phyloP scores from a whole-genome alignment of 2,113 vertebrate species.

The Cyphomyrus discorhynchus region DNA sequence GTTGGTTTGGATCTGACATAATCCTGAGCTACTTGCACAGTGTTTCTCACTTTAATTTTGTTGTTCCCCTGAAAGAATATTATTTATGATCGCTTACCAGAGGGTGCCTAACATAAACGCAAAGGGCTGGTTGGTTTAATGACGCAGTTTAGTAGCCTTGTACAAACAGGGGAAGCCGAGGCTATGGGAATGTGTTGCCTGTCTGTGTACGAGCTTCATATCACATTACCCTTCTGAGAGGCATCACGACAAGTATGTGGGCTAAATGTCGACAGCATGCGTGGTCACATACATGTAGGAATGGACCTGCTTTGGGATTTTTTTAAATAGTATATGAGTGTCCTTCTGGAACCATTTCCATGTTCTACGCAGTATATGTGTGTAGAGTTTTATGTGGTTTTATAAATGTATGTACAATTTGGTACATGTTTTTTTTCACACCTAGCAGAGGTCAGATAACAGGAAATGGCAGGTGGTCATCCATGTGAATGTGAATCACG shows the following conservation, averaged over 20 bases:
- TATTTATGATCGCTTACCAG: neutral
- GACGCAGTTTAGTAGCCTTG: neutral
- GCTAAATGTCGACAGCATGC: neutral
- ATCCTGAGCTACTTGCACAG: neutral
- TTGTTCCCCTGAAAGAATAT: neutral
- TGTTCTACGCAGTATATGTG: neutral
- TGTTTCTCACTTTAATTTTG: neutral
- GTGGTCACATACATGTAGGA: neutral
- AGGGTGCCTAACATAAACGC: neutral
- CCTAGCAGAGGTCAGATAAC: constrained; percentile 11
- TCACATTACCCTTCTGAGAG: neutral
- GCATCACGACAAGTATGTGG: neutral
- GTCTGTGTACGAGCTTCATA: neutral
- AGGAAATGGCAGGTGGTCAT: constrained; percentile 42
- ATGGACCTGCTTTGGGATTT: neutral
- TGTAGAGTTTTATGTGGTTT: neutral
- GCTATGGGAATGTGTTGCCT: neutral
- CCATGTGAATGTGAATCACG: constrained; percentile 38
- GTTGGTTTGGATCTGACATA: neutral
- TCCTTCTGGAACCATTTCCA: neutral
- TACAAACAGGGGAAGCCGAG: neutral
- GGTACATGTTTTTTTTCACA: neutral
- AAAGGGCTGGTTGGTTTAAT: neutral
- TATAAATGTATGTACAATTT: neutral
- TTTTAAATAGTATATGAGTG: neutral